Percentiles rank a stretch among this genome's conserved stretches.
Evolutionary conservation across 2,113 vertebrate genomes (phyloP).

Genomic region (Falcunculus frontatus): DNA sequence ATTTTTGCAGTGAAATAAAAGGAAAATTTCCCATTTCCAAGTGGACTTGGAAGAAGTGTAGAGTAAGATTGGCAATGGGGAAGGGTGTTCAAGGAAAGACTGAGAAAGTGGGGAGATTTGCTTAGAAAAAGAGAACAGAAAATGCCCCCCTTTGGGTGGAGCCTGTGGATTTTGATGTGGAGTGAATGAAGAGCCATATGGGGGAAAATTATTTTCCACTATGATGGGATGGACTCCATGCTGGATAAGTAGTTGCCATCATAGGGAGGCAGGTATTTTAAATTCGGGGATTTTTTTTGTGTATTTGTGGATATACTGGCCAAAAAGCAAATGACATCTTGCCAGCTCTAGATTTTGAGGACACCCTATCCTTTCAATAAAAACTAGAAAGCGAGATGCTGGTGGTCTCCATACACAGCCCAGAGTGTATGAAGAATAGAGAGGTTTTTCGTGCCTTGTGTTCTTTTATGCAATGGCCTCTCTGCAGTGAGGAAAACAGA

Average conservation of each 20-base stretch:
- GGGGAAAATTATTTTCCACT: neutral
- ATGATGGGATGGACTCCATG: neutral
- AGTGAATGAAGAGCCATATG: neutral
- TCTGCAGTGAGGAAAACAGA: constrained; percentile 49
- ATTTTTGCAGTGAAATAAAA: neutral
- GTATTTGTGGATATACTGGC: neutral
- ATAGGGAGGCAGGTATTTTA: neutral
- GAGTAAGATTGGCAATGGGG: neutral
- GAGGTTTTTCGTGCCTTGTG: neutral
- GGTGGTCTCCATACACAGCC: neutral
- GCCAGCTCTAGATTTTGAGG: neutral
- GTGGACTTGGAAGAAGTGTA: neutral
- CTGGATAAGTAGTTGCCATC: neutral
- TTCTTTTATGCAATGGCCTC: constrained; percentile 21
- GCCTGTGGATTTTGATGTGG: neutral
- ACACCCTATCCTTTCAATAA: neutral
- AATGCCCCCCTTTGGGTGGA: neutral
- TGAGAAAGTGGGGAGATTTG: neutral
- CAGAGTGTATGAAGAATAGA: neutral
- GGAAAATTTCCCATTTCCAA: neutral
- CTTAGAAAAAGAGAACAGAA: neutral
- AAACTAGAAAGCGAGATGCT: neutral
- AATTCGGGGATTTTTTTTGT: neutral
- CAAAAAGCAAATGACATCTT: neutral
- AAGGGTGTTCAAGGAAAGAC: neutral